Evolutionary conservation across 2,888 invertebrate genomes (phyloP), one percentile per base, ranked within the genome.

Genomic region (Priocnemis perturbator): DNA sequence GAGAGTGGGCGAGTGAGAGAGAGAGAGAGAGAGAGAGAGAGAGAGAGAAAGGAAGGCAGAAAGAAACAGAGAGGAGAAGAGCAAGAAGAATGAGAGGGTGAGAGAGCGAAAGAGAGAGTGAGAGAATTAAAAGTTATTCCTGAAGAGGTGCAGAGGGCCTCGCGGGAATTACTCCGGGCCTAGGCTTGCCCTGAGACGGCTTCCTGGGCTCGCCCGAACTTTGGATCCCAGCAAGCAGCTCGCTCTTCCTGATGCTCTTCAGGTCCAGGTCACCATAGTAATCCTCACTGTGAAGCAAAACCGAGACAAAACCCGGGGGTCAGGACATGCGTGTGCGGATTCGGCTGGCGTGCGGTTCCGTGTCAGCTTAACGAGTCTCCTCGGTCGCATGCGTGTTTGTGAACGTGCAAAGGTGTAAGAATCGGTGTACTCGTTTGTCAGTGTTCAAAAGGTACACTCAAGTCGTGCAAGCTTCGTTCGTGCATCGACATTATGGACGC

Each of bases 211-310:
- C 91, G 83, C 93, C 92, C 83, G 91, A 91, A 88, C 91, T 91
- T 85, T 93, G 92, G 86, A 95, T 92, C 85, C 96, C 96, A 86
- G 95, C 93, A 89, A 96, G 93, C 85, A 96, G 93, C 91, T 97
- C 97, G 91, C 96, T 96, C 93, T 97, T 97, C 91, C 96, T 94
- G 93, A 97, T 96, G 91, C 94, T 93, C 94, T 97, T 97, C 92
- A 97, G 92, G 91, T 97, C 97, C 94, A 97, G 91, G 91, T 97
- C 97, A 83, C 97, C 97, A 89, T 97, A 97, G 93, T 97, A 97
- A 94, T 97, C 97, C 93, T 97, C 97, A 93, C 97, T 97, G 95
- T 92, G 93, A 92, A 90, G 81, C 85, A 86, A 71, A 87, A 85
- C 78, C 81, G 83, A 83, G 79, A 84, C n/a, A 80, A 83, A 81